These are phyloP conservation scores for Oxystoma pomonae DNA, from an alignment of 2,888 invertebrate species.

Conservation along the genomic window DNA sequence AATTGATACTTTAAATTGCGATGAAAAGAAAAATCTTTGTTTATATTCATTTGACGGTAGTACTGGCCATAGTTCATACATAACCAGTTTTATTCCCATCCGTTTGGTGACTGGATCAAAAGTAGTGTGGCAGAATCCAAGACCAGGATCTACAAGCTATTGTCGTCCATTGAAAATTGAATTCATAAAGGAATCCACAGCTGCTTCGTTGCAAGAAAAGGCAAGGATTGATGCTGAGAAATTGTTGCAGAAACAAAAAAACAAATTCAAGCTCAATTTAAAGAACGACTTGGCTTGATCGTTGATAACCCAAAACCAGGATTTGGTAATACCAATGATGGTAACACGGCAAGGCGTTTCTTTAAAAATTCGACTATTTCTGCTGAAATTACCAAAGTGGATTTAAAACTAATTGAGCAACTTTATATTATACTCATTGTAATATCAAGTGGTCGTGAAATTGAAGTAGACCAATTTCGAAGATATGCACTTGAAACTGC, in stretches of 20 bases:
- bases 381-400: conserved; percentile 4
- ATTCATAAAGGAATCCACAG: not conserved
- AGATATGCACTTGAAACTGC: not conserved
- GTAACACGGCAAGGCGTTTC: conserved; percentile 13
- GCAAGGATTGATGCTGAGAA: conserved; percentile 7
- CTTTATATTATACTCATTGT: not conserved
- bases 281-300: conserved; percentile 22
- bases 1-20: not conserved
- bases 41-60: conserved; percentile 18
- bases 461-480: too few relatives aligned
- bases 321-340: conserved; percentile 25
- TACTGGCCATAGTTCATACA: conserved; percentile 19
- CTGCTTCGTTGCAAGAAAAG: not conserved
- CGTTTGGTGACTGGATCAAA: not conserved
- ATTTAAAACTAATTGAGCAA: not conserved
- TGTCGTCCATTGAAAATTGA: not conserved
- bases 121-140: not conserved
- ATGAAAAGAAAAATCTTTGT: conserved; percentile 1
- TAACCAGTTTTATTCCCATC: not conserved
- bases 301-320: conserved; percentile 25
- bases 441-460: not conserved
- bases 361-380: conserved; percentile 1
- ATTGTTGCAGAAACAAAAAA: not conserved
- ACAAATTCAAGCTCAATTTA: conserved; percentile 16
- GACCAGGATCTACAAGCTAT: not conserved